phyloP scores from a whole-genome alignment of 1,140 invertebrate genomes.

The Drosophila carrolli region DNA sequence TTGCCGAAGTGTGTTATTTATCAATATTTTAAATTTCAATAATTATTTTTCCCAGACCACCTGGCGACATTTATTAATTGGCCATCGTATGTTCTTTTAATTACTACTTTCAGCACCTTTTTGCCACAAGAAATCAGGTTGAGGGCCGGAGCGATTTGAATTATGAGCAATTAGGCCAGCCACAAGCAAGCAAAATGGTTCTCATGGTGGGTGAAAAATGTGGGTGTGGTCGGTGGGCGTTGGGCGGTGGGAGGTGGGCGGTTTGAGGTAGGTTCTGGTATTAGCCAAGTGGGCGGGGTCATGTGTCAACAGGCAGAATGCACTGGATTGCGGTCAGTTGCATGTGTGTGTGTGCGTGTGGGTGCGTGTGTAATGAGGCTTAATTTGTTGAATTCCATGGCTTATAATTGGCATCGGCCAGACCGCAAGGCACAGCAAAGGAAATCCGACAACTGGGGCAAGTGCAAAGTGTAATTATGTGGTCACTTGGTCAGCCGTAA shows the following conservation, averaged over 20 bases:
- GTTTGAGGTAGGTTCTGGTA: background rate
- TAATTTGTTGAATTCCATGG: conserved; percentile 81
- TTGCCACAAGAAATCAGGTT: background rate
- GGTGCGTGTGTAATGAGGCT: conserved; percentile 68
- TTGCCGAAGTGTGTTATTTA: background rate
- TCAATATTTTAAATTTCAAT: conserved; percentile 10
- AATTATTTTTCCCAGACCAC: background rate
- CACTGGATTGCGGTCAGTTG: conserved; percentile 63
- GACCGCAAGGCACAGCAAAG: conserved; percentile 66
- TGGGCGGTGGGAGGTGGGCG: conserved; percentile 1
- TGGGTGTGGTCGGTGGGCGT: background rate
- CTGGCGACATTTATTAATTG: conserved; percentile 11
- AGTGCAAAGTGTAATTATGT: conserved; percentile 78
- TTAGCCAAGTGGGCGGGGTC: conserved; percentile 36
- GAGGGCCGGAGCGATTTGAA: conserved; percentile 31
- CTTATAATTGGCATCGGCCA: conserved; percentile 75
- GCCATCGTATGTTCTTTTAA: conserved; percentile 21
- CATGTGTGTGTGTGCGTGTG: conserved; percentile 15
- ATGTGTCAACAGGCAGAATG: conserved; percentile 73
- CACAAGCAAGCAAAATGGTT: conserved; percentile 63
- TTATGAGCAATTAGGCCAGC: conserved; percentile 75
- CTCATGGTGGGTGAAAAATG: conserved; percentile 4
- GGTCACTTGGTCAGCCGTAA: conserved; percentile 61
- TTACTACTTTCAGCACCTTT: conserved; percentile 19
- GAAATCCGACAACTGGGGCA: conserved; percentile 46